Evolutionary conservation across 2,113 vertebrate species (phyloP).

Genomic region (Ceyx margarethae): DNA sequence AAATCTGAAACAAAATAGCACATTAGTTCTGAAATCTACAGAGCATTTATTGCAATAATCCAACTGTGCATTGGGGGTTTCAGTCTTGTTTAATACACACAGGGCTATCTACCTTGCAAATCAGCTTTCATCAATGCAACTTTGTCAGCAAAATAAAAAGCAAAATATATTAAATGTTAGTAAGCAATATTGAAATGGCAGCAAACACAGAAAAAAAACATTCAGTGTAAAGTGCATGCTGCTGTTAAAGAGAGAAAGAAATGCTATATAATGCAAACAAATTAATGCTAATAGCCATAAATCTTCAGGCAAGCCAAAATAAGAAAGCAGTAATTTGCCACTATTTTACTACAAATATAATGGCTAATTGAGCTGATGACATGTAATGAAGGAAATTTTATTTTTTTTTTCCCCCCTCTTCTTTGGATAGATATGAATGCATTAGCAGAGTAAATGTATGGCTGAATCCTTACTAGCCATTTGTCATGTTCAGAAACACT

Average conservation of each 20-base stretch:
- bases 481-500: constrained; percentile 54
- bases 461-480: constrained; percentile 46
- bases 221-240: constrained; percentile 77
- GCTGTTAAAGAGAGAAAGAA: constrained; percentile 75
- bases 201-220: constrained; percentile 76
- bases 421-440: constrained; percentile 50
- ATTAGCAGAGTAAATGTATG: constrained; percentile 50
- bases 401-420: not conserved
- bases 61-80: constrained; percentile 73
- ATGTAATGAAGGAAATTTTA: constrained; percentile 77
- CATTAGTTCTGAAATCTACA: constrained; percentile 32
- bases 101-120: constrained; percentile 98
- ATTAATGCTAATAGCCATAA: constrained; percentile 78
- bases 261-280: constrained; percentile 77
- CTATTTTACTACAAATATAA: constrained; percentile 74
- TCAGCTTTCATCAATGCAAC: constrained; percentile 99
- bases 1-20: constrained; percentile 46
- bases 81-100: constrained; percentile 87
- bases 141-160: constrained; percentile 95
- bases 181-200: constrained; percentile 88
- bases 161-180: constrained; percentile 95
- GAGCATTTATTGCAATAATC: constrained; percentile 53
- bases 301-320: constrained; percentile 79
- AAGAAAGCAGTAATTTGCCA: constrained; percentile 77
- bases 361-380: constrained; percentile 77